phyloP scores from a whole-genome alignment of 37 sponge, comb jelly and placozoan genomes.

The Sycon ciliatum region DNA sequence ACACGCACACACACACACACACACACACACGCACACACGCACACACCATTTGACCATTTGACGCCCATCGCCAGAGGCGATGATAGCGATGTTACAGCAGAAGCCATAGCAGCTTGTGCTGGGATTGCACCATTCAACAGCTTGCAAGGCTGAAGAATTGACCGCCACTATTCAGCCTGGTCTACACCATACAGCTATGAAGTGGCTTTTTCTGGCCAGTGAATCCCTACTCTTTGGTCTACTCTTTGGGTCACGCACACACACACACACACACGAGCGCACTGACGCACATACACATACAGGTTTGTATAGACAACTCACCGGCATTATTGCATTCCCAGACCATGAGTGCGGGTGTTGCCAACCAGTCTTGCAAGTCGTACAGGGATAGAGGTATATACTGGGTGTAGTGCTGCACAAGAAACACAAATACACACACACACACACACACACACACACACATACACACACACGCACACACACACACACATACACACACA shows the following conservation, averaged over 20 bases:
- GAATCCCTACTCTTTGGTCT: too few relatives aligned
- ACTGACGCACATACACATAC: not conserved
- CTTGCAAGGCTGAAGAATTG: too few relatives aligned
- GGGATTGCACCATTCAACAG: too few relatives aligned
- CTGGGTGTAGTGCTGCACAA: conserved; percentile 74
- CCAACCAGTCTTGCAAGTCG: conserved; percentile 86
- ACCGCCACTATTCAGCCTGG: too few relatives aligned
- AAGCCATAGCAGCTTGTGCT: too few relatives aligned
- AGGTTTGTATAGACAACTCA: conserved; percentile 2
- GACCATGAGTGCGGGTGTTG: conserved; percentile 78
- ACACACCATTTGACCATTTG: too few relatives aligned
- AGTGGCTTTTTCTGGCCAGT: too few relatives aligned
- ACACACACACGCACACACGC: not conserved
- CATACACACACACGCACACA: not conserved
- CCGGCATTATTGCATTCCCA: conserved; percentile 94
- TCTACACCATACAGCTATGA: too few relatives aligned
- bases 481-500: conserved; percentile 1
- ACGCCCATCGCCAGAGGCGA: too few relatives aligned
- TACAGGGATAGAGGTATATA: conserved; percentile 91
- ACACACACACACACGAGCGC: not conserved
- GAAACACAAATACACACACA: not conserved
- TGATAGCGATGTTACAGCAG: too few relatives aligned
- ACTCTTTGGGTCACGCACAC: too few relatives aligned
- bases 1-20: conserved; percentile 1
- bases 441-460: conserved; percentile 5